Base-by-base conservation (phyloP, 2,888 invertebrate species). In the Blastobasis adustella region DNA sequence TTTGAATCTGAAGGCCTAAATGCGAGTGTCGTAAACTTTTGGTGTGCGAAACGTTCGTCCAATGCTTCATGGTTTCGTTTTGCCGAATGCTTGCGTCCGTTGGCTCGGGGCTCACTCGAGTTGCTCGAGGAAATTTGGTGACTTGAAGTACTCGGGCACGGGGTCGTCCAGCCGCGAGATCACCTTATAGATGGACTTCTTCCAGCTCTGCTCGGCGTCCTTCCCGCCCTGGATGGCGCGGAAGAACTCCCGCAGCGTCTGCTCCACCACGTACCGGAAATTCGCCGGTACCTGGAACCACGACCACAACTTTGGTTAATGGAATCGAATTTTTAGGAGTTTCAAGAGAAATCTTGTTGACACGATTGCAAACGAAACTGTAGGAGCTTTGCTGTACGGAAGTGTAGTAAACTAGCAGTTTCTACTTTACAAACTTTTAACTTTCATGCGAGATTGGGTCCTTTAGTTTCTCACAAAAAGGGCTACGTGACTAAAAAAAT, bases 121-220 rank as follows among this genome's bases (percentile, higher is more conserved):
- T 87, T 98, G 98, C 85, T 99, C 98, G 89, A 99, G 94, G 92
- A 99, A 99, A 91, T 98, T 98, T 66, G 98, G 98, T 74, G 98
- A 97, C 89, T 99, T 99, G 93, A 99, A 99, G 91, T 98, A 99
- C 83, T 99, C 99, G 66, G 99, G 99, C 73, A 99, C 97, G 61
- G 96, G 95, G 89, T 99, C 99, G 90, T 99, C 99, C 89, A 99
- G 92, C 81, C 99, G 94, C 72, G 98, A 98, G 88, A 99, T 99
- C 75, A 99, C 95, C 89, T 99, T 99, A 92, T 99, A 99, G 89
- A 99, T 99, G 73, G 98, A 95, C 89, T 99, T 99, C 91, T 99
- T 99, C 99, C 99, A 99, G 76, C 98, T 98, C 85, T 98, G 99
- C 81, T 99, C 99, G 56, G 94, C 91, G 90, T 99, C 99, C 87